Base-by-base conservation (phyloP, 1,140 invertebrate genomes). In the Achatina immaculata region DNA sequence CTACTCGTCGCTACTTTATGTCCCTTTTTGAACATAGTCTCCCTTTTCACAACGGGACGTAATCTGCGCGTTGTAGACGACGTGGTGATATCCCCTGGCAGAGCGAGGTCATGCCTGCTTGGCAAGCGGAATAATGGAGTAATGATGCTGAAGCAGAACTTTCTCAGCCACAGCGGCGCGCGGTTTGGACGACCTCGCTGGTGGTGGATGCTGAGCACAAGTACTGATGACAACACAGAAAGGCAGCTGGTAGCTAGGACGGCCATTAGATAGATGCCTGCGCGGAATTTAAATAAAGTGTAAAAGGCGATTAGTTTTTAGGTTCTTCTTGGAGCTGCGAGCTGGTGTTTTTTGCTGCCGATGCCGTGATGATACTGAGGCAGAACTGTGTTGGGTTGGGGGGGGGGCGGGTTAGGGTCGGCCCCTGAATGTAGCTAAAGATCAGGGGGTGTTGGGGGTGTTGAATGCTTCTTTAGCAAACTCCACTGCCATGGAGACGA, bases 191-290 rank as follows among this genome's bases (percentile, higher is more conserved):
- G 83, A 16, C 88, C 88, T 77, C 87, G 58, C 80, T 89, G 87
- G 74, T 89, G 88, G 62, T 89, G 87, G 14, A 89, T 86, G 74
- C 88, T 85, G 6, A 89, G 81, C 6, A 88, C 85, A 65, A 86
- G 84, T 16, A 89, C 88, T 0, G 88, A 88, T 0, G 87, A 85
- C n/a, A 89, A 66, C 28, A 89, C 87, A 0, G 88, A 89, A 55
- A 89, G 71, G 75, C 87, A 88, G 71, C 86, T 87, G 74, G 86
- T 87, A 0, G 88, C 81, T 43, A 89, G 74, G 9, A 89, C 87
- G 28, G 87, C 86, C 86, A 88, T 87, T 36, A 89, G 83, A 68
- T 89, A 89, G 28, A 89, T 89, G 81, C 86, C 88, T 89, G 84
- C 62, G 85, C 1, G 31, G 3, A 55, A 21, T 11, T 21, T 3